A percentile compares a stretch with the other conserved stretches of the same genome.
Conservation (phyloP, 2,888 invertebrate species). For the Exocentrus adspersus region DNA sequence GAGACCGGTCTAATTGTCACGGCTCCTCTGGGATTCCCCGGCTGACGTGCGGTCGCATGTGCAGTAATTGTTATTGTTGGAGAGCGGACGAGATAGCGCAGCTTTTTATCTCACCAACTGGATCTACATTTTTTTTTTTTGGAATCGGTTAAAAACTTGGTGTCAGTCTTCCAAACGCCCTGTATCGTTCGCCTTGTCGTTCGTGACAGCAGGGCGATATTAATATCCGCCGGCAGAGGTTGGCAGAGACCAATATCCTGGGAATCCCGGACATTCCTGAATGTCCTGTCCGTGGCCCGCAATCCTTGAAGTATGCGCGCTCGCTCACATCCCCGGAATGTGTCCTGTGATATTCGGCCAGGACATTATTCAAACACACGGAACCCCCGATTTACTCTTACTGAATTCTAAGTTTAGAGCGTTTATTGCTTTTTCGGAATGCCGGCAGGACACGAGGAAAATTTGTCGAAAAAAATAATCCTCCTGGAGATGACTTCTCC, state of each 20-base stretch:
- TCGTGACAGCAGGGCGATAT: slow-evolving; percentile 33
- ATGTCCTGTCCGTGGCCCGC: slow-evolving; percentile 56
- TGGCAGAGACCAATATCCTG: slow-evolving; percentile 42
- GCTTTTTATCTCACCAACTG: too few species aligned
- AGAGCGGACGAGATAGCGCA: too few species aligned
- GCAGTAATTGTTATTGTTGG: slow-evolving; percentile 8
- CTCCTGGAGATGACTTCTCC: too few species aligned
- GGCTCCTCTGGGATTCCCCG: slow-evolving; percentile 6
- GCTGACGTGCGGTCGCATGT: slow-evolving; percentile 16
- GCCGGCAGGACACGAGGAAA: background rate
- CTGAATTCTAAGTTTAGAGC: slow-evolving; percentile 46
- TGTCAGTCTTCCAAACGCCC: background rate
- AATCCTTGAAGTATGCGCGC: slow-evolving; percentile 58
- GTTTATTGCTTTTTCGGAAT: slow-evolving; percentile 38
- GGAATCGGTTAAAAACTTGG: too few species aligned
- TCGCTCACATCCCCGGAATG: slow-evolving; percentile 53
- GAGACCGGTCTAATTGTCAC: slow-evolving; percentile 41
- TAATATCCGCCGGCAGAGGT: slow-evolving; percentile 40
- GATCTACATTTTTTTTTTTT: too few species aligned
- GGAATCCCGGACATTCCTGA: slow-evolving; percentile 51
- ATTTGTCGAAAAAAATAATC: too few species aligned
- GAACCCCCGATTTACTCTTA: slow-evolving; percentile 47
- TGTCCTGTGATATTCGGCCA: slow-evolving; percentile 55
- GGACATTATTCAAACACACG: slow-evolving; percentile 53
- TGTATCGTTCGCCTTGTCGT: too few species aligned